A percentile compares a stretch with the other conserved stretches of the same genome.
Evolutionary conservation across 2,797 vertebrate species (phyloP).

Genomic region (Euphonia xanthogaster): DNA sequence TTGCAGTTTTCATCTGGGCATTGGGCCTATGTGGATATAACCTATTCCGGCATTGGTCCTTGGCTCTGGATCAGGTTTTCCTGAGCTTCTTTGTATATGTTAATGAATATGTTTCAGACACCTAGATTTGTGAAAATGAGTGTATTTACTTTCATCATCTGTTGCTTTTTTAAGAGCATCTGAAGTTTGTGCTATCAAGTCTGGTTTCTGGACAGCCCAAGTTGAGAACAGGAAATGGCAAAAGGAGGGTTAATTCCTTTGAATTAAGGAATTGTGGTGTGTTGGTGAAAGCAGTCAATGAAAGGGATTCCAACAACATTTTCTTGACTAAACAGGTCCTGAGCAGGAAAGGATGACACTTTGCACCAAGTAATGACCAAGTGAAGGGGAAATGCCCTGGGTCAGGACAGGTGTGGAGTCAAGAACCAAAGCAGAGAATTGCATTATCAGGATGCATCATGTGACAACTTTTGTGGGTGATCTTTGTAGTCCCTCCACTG

Average conservation of each 20-base stretch:
- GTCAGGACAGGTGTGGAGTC: background rate
- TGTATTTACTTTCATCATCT: background rate
- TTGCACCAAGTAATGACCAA: background rate
- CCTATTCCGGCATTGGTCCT: background rate
- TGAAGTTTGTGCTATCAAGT: background rate
- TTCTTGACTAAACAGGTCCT: background rate
- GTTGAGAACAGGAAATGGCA: background rate
- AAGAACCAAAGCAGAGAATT: background rate
- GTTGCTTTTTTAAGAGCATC: background rate
- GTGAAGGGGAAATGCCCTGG: background rate
- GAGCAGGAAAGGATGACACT: background rate
- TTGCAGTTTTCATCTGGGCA: background rate
- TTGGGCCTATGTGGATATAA: background rate
- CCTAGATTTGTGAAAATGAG: background rate
- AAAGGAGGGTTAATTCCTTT: background rate
- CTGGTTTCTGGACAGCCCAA: background rate
- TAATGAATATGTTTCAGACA: background rate
- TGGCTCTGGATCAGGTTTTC: background rate
- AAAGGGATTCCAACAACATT: background rate
- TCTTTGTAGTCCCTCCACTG: rapidly evolving
- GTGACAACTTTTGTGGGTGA: background rate
- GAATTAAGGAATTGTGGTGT: background rate
- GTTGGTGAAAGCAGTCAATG: background rate
- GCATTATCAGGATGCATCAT: background rate
- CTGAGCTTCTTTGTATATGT: background rate